A percentile compares a stretch with the other conserved stretches of the same genome.
phyloP scores from a whole-genome alignment of 2,888 invertebrate genomes.

The Onthophagus sagittarius region DNA sequence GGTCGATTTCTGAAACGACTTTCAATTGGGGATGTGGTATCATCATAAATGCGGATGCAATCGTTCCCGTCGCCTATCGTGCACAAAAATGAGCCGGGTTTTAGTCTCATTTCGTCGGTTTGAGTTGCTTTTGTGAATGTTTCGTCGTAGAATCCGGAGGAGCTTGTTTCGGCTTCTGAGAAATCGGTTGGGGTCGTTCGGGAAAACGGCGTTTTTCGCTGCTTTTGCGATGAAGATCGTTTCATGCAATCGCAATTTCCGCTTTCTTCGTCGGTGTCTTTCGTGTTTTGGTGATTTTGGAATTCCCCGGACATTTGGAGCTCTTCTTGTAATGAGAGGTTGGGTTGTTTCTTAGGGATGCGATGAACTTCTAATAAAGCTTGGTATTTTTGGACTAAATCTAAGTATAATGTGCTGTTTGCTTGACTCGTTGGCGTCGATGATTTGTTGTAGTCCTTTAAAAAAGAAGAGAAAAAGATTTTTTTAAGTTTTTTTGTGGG shows the following conservation, averaged over 20 bases:
- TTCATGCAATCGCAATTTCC: slow-evolving; percentile 54
- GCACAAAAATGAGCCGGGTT: slow-evolving; percentile 77
- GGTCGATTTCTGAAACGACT: slow-evolving; percentile 79
- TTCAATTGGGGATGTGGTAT: slow-evolving; percentile 73
- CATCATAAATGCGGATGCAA: slow-evolving; percentile 81
- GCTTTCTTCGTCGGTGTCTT: slow-evolving; percentile 64
- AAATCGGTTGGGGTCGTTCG: slow-evolving; percentile 78
- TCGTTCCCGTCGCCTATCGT: slow-evolving; percentile 83
- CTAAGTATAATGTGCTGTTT: slow-evolving; percentile 63
- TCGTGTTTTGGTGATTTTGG: slow-evolving; percentile 57
- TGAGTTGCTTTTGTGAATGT: slow-evolving; percentile 80
- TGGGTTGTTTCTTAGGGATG: slow-evolving; percentile 53
- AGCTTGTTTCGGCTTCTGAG: slow-evolving; percentile 81
- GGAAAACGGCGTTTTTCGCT: slow-evolving; percentile 51
- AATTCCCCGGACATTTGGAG: slow-evolving; percentile 72
- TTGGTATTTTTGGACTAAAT: slow-evolving; percentile 81
- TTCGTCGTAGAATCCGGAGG: slow-evolving; percentile 76
- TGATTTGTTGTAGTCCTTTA: slow-evolving; percentile 42
- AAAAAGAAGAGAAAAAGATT: slow-evolving; percentile 24
- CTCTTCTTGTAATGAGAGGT: slow-evolving; percentile 66
- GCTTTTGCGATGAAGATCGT: slow-evolving; percentile 45
- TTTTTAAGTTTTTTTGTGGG: not conserved
- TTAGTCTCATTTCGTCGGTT: slow-evolving; percentile 60
- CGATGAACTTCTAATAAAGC: slow-evolving; percentile 74
- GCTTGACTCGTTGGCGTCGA: slow-evolving; percentile 37